These are phyloP conservation scores for Taphrorychus bicolor DNA, from an alignment of 2,888 invertebrate species.

Conservation along the genomic window DNA sequence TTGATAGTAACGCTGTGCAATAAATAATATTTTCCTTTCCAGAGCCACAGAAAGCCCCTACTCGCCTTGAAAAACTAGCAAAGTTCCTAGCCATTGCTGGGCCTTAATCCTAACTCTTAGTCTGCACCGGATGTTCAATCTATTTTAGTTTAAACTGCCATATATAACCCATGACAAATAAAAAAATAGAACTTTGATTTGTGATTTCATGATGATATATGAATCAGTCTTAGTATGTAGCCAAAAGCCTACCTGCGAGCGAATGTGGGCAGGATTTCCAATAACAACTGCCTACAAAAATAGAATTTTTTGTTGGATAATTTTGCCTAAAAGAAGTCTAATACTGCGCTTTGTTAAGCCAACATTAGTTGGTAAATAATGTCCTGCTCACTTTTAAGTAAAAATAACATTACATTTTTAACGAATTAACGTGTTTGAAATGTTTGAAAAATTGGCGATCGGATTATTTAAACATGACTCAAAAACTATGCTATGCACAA, in stretches of 20 bases:
- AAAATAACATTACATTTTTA: no score
- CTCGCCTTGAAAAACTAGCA: not conserved
- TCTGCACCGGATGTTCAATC: not conserved
- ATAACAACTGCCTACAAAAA: no score
- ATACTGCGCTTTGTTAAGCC: no score
- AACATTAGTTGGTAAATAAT: no score
- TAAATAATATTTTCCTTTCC: not conserved
- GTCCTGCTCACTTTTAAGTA: no score
- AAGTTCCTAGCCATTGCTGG: no score
- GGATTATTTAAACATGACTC: slow-evolving; percentile 1
- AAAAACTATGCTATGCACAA: slow-evolving; percentile 22
- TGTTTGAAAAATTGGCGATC: not conserved
- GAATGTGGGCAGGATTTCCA: not conserved
- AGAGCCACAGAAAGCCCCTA: not conserved
- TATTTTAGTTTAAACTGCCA: not conserved
- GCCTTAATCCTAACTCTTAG: no score
- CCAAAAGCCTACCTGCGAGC: not conserved
- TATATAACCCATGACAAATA: not conserved
- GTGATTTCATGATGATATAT: not conserved
- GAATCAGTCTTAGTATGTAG: not conserved
- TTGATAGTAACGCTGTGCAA: not conserved
- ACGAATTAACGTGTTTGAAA: not conserved
- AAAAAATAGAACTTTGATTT: not conserved
- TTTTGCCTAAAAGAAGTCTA: no score
- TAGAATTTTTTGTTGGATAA: no score